These are phyloP conservation scores for Teleopsis dalmanni DNA, from an alignment of 1,140 invertebrate species.

Conservation along the genomic window DNA sequence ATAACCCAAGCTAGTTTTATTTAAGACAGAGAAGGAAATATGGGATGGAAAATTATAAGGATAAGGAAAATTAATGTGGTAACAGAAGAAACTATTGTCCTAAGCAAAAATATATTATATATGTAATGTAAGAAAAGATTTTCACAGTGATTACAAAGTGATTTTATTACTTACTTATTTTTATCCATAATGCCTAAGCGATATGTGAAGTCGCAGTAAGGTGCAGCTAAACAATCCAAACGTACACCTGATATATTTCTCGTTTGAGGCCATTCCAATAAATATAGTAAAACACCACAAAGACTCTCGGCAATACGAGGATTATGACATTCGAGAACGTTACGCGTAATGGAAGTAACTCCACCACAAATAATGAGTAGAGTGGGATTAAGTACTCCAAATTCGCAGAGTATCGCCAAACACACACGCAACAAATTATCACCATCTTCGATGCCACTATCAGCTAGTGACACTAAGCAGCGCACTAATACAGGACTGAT, in stretches of 20 bases:
- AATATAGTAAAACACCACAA: conserved; percentile 74
- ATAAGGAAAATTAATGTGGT: too few species aligned
- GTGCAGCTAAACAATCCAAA: conserved; percentile 76
- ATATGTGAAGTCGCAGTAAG: conserved; percentile 88
- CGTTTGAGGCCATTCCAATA: conserved; percentile 81
- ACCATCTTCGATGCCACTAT: conserved; percentile 65
- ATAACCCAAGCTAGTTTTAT: too few species aligned
- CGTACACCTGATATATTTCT: conserved; percentile 64
- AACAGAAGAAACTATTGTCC: too few species aligned
- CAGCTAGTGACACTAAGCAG: conserved; percentile 73
- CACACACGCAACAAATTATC: conserved; percentile 73
- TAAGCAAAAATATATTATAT: not conserved
- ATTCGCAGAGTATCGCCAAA: conserved; percentile 77
- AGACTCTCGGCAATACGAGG: conserved; percentile 75
- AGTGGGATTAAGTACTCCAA: conserved; percentile 75
- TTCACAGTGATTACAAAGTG: not conserved
- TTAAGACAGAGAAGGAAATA: too few species aligned
- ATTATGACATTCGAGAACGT: conserved; percentile 71
- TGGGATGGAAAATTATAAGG: too few species aligned
- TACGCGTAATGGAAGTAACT: conserved; percentile 70
- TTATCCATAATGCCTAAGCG: conserved; percentile 52
- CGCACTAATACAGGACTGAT: conserved; percentile 54
- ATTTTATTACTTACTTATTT: conserved; percentile 44
- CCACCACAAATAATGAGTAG: conserved; percentile 76
- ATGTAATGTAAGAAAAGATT: conserved; percentile 1